phyloP scores from a whole-genome alignment of 2,113 vertebrate species.

The Paratilapia polleni region DNA sequence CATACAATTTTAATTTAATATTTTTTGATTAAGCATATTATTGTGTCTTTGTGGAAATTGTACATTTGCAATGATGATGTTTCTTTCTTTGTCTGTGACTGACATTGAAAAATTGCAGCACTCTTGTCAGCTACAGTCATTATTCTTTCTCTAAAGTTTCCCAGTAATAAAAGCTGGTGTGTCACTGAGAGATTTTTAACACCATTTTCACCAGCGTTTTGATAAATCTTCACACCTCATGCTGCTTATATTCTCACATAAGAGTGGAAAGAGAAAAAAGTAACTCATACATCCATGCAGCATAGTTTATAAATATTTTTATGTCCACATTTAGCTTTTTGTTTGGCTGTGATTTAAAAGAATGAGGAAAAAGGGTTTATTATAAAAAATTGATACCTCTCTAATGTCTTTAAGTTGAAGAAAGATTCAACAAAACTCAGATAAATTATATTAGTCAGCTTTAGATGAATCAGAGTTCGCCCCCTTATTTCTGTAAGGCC shows the following conservation, averaged over 20 bases:
- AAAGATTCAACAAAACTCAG: background rate
- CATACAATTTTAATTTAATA: constrained; percentile 22
- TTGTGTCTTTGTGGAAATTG: constrained; percentile 8
- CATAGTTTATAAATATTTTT: background rate
- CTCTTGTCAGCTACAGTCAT: constrained; percentile 1
- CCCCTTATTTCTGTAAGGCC: background rate
- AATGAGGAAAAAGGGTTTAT: background rate
- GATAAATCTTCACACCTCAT: constrained; percentile 28
- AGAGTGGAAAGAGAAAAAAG: background rate
- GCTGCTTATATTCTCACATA: constrained; percentile 17
- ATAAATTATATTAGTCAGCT: background rate
- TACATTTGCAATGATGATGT: background rate
- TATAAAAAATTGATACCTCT: background rate
- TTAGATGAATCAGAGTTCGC: background rate
- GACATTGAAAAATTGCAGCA: background rate
- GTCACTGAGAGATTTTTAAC: constrained; percentile 15
- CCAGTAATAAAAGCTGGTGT: background rate
- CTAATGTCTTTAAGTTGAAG: background rate
- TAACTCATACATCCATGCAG: background rate
- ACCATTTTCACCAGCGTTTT: constrained; percentile 17
- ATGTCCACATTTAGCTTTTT: background rate
- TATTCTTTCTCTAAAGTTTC: background rate
- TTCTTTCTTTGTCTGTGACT: background rate
- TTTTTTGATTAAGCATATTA: constrained; percentile 14
- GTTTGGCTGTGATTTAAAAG: background rate